Evolutionary conservation across 2,113 vertebrate species (phyloP).

Genomic region (Seriola quinqueradiata): DNA sequence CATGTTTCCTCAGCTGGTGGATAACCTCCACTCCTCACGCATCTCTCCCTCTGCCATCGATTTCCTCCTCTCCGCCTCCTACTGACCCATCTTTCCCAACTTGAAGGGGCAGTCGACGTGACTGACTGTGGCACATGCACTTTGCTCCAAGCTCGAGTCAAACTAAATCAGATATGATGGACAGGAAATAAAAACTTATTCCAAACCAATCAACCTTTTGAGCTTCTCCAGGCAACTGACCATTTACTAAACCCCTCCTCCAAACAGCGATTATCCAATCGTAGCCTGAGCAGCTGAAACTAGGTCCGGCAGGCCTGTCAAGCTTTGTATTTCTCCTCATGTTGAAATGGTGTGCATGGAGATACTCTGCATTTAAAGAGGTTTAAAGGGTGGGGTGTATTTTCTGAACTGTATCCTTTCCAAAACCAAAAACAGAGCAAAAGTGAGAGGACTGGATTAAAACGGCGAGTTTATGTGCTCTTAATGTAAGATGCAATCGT

Average conservation of each 20-base stretch:
- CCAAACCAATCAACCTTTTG: constrained; percentile 16
- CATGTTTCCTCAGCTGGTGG: constrained; percentile 83
- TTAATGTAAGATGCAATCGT: background rate
- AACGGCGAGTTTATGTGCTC: background rate
- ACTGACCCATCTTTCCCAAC: constrained; percentile 53
- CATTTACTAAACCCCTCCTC: background rate
- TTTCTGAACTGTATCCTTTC: background rate
- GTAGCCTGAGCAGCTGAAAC: background rate
- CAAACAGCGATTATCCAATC: background rate
- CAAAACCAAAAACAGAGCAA: background rate
- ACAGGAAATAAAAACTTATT: constrained; percentile 31
- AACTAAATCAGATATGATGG: constrained; percentile 31
- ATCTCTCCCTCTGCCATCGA: constrained; percentile 64
- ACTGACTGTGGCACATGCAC: background rate
- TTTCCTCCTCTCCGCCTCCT: constrained; percentile 61
- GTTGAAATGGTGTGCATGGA: background rate
- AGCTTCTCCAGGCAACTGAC: constrained; percentile 10
- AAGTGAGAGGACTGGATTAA: background rate
- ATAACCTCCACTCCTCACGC: constrained; percentile 76
- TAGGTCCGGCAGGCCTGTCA: background rate
- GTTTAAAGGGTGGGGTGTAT: background rate
- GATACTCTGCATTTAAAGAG: background rate
- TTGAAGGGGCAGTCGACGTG: background rate
- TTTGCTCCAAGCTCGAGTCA: constrained; percentile 23
- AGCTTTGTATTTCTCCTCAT: background rate